Evolutionary conservation across 2,797 vertebrate species (phyloP).

Genomic region (Coendou prehensilis): DNA sequence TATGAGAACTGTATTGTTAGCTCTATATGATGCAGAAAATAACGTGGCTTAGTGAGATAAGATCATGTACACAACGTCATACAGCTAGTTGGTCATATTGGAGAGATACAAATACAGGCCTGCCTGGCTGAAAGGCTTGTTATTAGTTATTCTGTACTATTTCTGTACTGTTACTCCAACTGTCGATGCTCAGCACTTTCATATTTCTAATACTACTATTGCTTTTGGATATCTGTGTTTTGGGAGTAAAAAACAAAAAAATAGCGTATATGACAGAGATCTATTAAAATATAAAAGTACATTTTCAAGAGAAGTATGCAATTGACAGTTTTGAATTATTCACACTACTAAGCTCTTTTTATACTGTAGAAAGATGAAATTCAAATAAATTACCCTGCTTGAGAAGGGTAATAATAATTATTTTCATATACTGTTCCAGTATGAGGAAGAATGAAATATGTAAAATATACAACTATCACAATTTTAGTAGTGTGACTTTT

Average conservation of each 20-base stretch:
- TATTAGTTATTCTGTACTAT: not conserved
- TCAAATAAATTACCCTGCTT: not conserved
- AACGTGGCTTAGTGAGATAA: not conserved
- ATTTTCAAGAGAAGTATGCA: conserved; percentile 25
- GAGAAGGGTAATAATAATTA: not conserved
- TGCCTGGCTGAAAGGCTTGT: not conserved
- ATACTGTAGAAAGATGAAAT: not conserved
- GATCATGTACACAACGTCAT: not conserved
- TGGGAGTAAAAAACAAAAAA: not conserved
- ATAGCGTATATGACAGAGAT: not conserved
- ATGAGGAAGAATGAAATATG: not conserved
- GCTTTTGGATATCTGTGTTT: not conserved
- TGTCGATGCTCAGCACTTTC: not conserved
- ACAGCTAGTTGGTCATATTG: not conserved
- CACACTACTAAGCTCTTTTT: not conserved
- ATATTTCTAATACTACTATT: not conserved
- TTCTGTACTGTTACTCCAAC: not conserved
- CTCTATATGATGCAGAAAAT: not conserved
- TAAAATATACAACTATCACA: not conserved
- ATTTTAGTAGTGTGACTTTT: conserved; percentile 39
- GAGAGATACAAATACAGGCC: not conserved
- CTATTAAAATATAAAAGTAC: not conserved
- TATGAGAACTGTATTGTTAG: not conserved
- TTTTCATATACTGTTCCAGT: conserved; percentile 2
- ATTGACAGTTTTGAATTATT: not conserved